phyloP scores from a whole-genome alignment of 2,113 vertebrate genomes.

The Carassius auratus region DNA sequence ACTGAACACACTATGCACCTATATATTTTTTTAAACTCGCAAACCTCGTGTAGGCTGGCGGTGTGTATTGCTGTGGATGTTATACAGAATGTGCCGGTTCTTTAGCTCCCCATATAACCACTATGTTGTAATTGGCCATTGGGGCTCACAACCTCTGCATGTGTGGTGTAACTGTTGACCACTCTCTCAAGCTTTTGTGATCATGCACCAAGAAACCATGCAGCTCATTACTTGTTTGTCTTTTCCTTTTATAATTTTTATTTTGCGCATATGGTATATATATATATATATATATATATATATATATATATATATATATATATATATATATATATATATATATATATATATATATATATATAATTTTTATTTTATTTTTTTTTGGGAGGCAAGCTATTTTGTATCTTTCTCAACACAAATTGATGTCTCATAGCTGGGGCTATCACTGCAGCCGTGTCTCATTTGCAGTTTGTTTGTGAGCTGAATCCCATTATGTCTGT shows the following conservation, averaged over 20 bases:
- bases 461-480: neutral
- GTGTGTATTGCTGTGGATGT: conserved; percentile 89
- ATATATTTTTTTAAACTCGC: conserved; percentile 21
- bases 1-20: conserved; percentile 11
- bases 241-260: neutral
- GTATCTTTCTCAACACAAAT: neutral
- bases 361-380: neutral
- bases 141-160: conserved; percentile 68
- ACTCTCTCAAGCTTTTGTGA: conserved; percentile 4
- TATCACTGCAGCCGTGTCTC: neutral
- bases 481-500: neutral
- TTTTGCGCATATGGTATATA: neutral
- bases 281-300: too few species aligned
- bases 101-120: conserved; percentile 96
- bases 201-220: neutral
- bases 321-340: too few species aligned
- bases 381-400: neutral
- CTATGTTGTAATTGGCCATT: conserved; percentile 86
- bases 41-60: conserved; percentile 81
- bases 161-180: conserved; percentile 42
- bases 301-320: too few species aligned
- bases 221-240: neutral
- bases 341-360: too few species aligned
- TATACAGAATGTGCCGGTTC: conserved; percentile 90
- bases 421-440: neutral